These are phyloP conservation scores for Ariolimax columbianus DNA, from an alignment of 2,888 invertebrate species.

Conservation along the genomic window DNA sequence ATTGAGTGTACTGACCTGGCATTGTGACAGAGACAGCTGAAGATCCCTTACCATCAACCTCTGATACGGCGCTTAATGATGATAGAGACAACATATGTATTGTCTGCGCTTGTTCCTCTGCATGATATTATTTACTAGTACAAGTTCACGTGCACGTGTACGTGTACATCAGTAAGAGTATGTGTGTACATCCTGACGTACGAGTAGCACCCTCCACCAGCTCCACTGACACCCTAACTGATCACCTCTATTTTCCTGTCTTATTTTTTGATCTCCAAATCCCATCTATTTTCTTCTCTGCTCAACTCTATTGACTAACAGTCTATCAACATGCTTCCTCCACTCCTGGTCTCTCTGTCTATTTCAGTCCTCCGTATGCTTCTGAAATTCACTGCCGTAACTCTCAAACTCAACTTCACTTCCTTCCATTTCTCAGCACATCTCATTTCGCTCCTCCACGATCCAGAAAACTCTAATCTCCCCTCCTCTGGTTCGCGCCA, in stretches of 20 bases:
- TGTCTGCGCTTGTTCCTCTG: too few species aligned
- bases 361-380: neutral
- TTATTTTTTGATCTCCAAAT: neutral
- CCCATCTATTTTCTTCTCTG: neutral
- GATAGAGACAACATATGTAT: too few species aligned
- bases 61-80: too few species aligned
- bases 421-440: neutral
- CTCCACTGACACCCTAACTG: too few species aligned
- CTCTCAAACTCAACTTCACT: neutral
- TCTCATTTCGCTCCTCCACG: neutral
- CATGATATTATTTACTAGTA: too few species aligned
- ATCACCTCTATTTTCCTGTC: neutral
- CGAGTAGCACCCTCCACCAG: too few species aligned
- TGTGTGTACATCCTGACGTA: too few species aligned
- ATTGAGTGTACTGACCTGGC: too few species aligned
- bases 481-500: neutral
- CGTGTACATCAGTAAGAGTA: too few species aligned
- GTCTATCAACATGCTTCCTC: neutral
- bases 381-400: neutral
- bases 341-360: neutral
- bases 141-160: too few species aligned
- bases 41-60: too few species aligned
- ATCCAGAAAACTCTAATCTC: neutral
- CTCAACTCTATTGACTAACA: neutral
- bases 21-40: too few species aligned